These are phyloP conservation scores for Melanotaenia boesemani DNA, from an alignment of 2,797 vertebrate genomes.

Conservation along the genomic window DNA sequence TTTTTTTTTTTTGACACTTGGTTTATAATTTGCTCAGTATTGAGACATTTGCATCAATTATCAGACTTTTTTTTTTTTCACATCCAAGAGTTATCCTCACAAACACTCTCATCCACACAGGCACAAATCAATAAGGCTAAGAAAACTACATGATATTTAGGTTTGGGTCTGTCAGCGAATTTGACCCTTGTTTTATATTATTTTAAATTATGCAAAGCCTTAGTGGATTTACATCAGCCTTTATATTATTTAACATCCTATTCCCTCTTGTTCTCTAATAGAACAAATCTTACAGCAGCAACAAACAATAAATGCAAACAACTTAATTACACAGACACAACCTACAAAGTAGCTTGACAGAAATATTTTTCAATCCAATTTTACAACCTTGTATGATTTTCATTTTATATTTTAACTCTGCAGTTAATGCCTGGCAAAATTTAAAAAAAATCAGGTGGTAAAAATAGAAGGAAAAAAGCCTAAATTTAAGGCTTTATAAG, in stretches of 20 bases:
- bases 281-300: not conserved
- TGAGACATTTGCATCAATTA: no score
- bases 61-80: not conserved
- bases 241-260: not conserved
- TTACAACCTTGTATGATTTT: not conserved
- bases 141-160: no score
- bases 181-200: no score
- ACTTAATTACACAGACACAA: no score
- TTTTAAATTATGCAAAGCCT: not conserved
- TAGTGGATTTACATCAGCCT: not conserved
- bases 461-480: not conserved
- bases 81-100: no score
- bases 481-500: not conserved
- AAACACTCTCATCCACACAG: no score
- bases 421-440: not conserved
- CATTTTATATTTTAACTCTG: not conserved
- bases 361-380: not conserved
- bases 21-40: no score
- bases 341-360: no score
- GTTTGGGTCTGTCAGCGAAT: not conserved
- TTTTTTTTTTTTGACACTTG: no score
- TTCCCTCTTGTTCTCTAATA: not conserved
- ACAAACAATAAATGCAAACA: not conserved
- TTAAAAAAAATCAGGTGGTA: not conserved
- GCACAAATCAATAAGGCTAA: no score